A percentile compares a stretch with the other conserved stretches of the same genome.
phyloP scores from a whole-genome alignment of 2,888 invertebrate genomes.

The Pasiphila rectangulata region DNA sequence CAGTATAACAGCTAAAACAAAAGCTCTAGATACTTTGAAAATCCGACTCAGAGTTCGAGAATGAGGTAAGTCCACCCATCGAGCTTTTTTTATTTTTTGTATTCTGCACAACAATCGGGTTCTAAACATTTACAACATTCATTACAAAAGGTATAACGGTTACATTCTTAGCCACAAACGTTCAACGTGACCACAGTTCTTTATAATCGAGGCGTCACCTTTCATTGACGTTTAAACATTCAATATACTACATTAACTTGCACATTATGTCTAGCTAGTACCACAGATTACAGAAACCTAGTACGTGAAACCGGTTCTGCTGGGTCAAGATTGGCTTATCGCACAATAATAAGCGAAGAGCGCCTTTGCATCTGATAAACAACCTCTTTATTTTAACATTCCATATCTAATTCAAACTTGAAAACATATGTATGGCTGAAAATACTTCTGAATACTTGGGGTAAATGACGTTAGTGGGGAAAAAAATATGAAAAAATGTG shows the following conservation, averaged over 20 bases:
- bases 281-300: no score
- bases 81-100: no score
- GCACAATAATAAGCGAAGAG: constrained; percentile 20
- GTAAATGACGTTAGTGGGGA: no score
- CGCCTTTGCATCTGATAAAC: constrained; percentile 24
- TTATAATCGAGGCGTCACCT: constrained; percentile 59
- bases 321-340: constrained; percentile 29
- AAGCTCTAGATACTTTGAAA: no score
- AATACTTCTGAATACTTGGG: no score
- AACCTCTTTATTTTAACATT: constrained; percentile 6
- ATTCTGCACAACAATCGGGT: no score
- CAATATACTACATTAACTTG: constrained; percentile 36
- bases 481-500: no score
- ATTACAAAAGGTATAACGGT: constrained; percentile 31
- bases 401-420: constrained; percentile 4
- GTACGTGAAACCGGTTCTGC: constrained; percentile 26
- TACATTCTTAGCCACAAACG: constrained; percentile 62
- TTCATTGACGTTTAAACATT: constrained; percentile 52
- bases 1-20: no score
- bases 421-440: background rate
- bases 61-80: no score
- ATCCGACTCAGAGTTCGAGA: no score
- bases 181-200: constrained; percentile 53
- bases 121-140: background rate
- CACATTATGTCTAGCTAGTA: constrained; percentile 20